phyloP scores from a whole-genome alignment of 2,797 vertebrate species.

The Sparus aurata region DNA sequence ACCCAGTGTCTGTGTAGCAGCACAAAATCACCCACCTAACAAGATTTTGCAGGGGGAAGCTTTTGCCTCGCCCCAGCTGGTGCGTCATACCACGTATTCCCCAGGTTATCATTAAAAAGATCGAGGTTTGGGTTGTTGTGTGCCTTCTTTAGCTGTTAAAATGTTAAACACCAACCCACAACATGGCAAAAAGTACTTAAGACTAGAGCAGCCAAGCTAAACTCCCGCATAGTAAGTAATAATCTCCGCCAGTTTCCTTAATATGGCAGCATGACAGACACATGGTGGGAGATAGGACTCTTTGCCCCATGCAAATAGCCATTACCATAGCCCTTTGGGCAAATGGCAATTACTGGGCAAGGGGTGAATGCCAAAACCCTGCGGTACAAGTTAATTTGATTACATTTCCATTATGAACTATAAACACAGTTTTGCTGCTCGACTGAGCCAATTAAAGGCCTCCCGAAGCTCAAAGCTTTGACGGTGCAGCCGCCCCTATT shows the following conservation, averaged over 20 bases:
- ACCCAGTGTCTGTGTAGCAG: background rate
- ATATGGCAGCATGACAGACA: slow-evolving; percentile 71
- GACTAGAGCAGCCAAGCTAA: slow-evolving; percentile 14
- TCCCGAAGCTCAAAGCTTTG: slow-evolving; percentile 78
- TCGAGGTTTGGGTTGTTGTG: background rate
- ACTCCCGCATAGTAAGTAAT: slow-evolving; percentile 37
- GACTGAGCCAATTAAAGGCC: slow-evolving; percentile 83
- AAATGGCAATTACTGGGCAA: slow-evolving; percentile 84
- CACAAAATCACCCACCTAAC: background rate
- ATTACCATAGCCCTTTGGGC: slow-evolving; percentile 81
- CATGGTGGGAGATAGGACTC: slow-evolving; percentile 66
- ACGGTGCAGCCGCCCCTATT: slow-evolving; percentile 63
- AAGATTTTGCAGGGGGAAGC: background rate
- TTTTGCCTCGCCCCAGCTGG: slow-evolving; percentile 11
- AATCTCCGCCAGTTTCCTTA: slow-evolving; percentile 59
- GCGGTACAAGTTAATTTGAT: slow-evolving; percentile 85
- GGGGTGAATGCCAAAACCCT: slow-evolving; percentile 83
- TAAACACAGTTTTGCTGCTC: slow-evolving; percentile 86
- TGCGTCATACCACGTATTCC: slow-evolving; percentile 19
- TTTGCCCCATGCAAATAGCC: slow-evolving; percentile 76
- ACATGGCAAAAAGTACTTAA: slow-evolving; percentile 27
- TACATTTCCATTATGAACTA: slow-evolving; percentile 87
- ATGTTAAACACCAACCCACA: slow-evolving; percentile 25
- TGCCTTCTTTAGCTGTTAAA: background rate
- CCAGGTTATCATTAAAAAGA: background rate